Conservation (phyloP, 2,888 invertebrate genomes). For the Hoplodrina blanda region DNA sequence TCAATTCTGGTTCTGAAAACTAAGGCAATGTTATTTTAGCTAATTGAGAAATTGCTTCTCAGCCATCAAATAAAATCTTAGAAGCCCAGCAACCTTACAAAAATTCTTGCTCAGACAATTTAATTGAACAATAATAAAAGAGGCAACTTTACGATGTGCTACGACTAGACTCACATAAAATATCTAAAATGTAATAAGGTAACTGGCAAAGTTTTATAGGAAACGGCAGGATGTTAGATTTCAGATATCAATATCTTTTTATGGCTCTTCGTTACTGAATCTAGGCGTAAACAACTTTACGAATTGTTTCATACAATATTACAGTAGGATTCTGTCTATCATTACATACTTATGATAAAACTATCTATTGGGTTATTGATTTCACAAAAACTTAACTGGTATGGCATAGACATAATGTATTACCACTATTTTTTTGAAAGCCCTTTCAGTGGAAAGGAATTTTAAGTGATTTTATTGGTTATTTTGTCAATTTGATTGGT, state of each 20-base stretch:
- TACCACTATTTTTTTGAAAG: slow-evolving; percentile 3
- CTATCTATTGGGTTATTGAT: not conserved
- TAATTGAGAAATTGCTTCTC: slow-evolving; percentile 5
- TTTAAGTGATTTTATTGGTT: slow-evolving; percentile 29
- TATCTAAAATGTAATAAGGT: slow-evolving; percentile 60
- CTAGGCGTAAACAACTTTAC: slow-evolving; percentile 53
- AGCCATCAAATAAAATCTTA: slow-evolving; percentile 11
- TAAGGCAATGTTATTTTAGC: slow-evolving; percentile 21
- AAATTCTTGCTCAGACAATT: slow-evolving; percentile 19
- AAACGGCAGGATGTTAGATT: slow-evolving; percentile 53
- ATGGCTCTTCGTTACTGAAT: slow-evolving; percentile 45
- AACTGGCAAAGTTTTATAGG: slow-evolving; percentile 58
- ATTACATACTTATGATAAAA: not conserved
- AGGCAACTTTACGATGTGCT: slow-evolving; percentile 47
- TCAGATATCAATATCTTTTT: slow-evolving; percentile 63
- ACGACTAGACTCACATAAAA: slow-evolving; percentile 58
- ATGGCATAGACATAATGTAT: not conserved
- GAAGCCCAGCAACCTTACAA: not conserved
- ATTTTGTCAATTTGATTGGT: not conserved
- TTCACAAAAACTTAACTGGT: not conserved
- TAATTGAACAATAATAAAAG: slow-evolving; percentile 51
- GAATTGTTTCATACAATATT: slow-evolving; percentile 32
- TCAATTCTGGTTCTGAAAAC: not conserved
- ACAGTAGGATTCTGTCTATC: slow-evolving; percentile 1
- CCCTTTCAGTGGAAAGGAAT: slow-evolving; percentile 6